Evolutionary conservation across 1,140 invertebrate species (phyloP).

Genomic region (Drosophila punjabiensis): DNA sequence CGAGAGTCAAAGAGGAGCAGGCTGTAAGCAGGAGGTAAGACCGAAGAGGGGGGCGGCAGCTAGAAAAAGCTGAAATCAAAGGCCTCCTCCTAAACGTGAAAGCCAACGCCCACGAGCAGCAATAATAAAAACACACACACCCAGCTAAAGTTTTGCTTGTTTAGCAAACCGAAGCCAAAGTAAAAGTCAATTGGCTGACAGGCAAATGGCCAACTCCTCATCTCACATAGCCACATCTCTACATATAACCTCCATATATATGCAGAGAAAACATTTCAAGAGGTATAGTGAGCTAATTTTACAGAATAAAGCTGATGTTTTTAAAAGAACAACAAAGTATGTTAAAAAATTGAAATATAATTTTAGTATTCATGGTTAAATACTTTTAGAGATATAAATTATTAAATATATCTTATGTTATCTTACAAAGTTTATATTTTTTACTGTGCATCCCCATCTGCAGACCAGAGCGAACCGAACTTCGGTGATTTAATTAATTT

Average conservation of each 20-base stretch:
- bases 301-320: fast-evolving
- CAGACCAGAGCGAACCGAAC: slow-evolving; percentile 14
- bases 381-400: too few species aligned
- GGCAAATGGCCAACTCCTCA: slow-evolving; percentile 56
- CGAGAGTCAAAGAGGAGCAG: slow-evolving; percentile 13
- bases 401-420: background rate
- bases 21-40: background rate
- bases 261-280: background rate
- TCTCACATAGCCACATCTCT: background rate
- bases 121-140: slow-evolving; percentile 36
- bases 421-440: background rate
- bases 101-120: slow-evolving; percentile 69
- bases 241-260: slow-evolving; percentile 34
- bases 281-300: background rate
- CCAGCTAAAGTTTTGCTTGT: slow-evolving; percentile 56
- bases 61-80: slow-evolving; percentile 56
- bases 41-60: slow-evolving; percentile 22
- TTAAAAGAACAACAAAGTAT: background rate
- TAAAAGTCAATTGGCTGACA: slow-evolving; percentile 80
- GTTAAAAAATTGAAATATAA: background rate
- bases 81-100: slow-evolving; percentile 67
- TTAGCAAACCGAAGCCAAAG: slow-evolving; percentile 57
- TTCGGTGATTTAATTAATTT: slow-evolving; percentile 76
- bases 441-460: slow-evolving; percentile 5
- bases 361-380: background rate